These are phyloP conservation scores for Campopleginae sp. DNA, from an alignment of 2,888 invertebrate genomes.

Conservation along the genomic window DNA sequence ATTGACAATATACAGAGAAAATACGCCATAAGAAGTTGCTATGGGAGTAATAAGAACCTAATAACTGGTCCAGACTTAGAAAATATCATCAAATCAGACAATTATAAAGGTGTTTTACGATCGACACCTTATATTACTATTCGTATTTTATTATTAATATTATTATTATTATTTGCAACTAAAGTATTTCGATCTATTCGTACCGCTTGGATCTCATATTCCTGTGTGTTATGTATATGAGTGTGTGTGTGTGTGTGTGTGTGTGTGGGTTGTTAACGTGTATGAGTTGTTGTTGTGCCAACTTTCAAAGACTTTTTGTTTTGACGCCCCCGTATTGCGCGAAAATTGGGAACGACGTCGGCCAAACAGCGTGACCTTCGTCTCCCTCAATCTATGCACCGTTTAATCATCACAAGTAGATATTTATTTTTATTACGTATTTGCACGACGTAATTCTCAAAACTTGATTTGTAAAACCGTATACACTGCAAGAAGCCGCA, in stretches of 20 bases:
- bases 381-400: conserved; percentile 58
- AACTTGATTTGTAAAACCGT: conserved; percentile 67
- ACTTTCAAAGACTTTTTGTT: conserved; percentile 53
- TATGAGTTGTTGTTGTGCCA: conserved; percentile 47
- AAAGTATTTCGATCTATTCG: conserved; percentile 76
- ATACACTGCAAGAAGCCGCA: conserved; percentile 75
- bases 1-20: conserved; percentile 84
- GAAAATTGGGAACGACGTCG: conserved; percentile 19
- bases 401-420: conserved; percentile 65
- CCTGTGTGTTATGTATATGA: conserved; percentile 53
- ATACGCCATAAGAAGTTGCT: conserved; percentile 83
- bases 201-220: conserved; percentile 64
- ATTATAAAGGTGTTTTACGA: conserved; percentile 78
- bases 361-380: conserved; percentile 23
- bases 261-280: conserved; percentile 8
- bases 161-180: conserved; percentile 73
- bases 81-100: conserved; percentile 83
- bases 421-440: conserved; percentile 61
- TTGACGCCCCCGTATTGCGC: conserved; percentile 50
- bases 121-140: conserved; percentile 77
- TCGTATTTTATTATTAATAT: conserved; percentile 68
- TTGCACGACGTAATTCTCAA: conserved; percentile 51
- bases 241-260: conserved; percentile 35
- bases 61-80: conserved; percentile 83
- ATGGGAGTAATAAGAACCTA: conserved; percentile 83